These are phyloP conservation scores for Temnothorax rugatulus DNA, from an alignment of 2,888 invertebrate genomes.

Conservation along the genomic window DNA sequence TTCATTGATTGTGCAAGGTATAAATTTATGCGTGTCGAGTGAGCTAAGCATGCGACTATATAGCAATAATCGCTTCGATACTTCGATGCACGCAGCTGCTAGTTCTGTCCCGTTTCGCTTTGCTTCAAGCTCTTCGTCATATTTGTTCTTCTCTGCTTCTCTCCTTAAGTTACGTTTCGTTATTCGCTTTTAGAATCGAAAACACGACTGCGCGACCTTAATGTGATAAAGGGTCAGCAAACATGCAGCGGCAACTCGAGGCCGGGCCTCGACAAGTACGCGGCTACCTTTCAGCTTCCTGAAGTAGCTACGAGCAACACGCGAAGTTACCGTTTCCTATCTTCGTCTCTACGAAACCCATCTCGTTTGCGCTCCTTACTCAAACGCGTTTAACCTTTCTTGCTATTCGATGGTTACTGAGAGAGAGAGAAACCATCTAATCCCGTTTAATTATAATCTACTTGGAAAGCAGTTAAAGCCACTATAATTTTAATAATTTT, in stretches of 20 bases:
- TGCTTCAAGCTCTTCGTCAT: slow-evolving; percentile 12
- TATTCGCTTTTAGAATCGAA: slow-evolving; percentile 43
- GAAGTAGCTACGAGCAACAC: slow-evolving; percentile 51
- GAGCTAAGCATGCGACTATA: slow-evolving; percentile 16
- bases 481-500: neutral
- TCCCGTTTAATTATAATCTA: slow-evolving; percentile 36
- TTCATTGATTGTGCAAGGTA: neutral
- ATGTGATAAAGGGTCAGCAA: slow-evolving; percentile 56
- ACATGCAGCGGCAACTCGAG: slow-evolving; percentile 51
- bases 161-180: slow-evolving; percentile 30
- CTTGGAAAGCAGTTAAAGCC: slow-evolving; percentile 11
- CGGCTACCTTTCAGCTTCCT: slow-evolving; percentile 56
- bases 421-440: slow-evolving; percentile 18
- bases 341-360: slow-evolving; percentile 35
- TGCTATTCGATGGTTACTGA: slow-evolving; percentile 27
- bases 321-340: slow-evolving; percentile 49
- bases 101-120: neutral
- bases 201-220: slow-evolving; percentile 37
- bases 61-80: slow-evolving; percentile 22
- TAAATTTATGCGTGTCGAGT: neutral
- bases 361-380: slow-evolving; percentile 27
- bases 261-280: slow-evolving; percentile 44
- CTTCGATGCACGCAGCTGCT: slow-evolving; percentile 7
- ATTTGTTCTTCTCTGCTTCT: slow-evolving; percentile 27
- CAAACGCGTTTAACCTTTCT: slow-evolving; percentile 28